Percentiles rank a stretch among this genome's conserved stretches.
Conservation (phyloP, 2,797 vertebrate genomes). For the Pseudochirops corinnae region DNA sequence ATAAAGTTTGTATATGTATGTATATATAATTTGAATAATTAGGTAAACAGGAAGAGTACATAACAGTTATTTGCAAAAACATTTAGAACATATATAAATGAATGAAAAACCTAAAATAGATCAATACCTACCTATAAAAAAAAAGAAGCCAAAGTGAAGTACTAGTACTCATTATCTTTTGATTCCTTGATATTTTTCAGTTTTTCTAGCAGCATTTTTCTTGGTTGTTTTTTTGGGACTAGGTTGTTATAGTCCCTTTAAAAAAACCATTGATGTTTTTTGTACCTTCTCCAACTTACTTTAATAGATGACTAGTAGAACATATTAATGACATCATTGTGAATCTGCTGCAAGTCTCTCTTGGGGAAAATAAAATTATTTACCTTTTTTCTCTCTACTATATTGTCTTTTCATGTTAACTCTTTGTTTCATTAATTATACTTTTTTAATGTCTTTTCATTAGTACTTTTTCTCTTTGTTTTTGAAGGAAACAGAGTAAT, state of each 20-base stretch:
- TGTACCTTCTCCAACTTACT: slow-evolving; percentile 34
- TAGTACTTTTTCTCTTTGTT: slow-evolving; percentile 15
- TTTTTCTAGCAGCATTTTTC: slow-evolving; percentile 26
- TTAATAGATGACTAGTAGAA: slow-evolving; percentile 18
- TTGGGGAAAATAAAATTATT: slow-evolving; percentile 66
- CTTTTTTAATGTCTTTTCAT: slow-evolving; percentile 48
- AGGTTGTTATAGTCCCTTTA: slow-evolving; percentile 4
- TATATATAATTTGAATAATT: not conserved
- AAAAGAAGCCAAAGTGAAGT: slow-evolving; percentile 35
- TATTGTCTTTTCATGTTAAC: slow-evolving; percentile 58
- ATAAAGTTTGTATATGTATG: not conserved
- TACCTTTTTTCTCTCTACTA: slow-evolving; percentile 53
- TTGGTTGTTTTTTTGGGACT: slow-evolving; percentile 28
- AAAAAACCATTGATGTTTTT: slow-evolving; percentile 26
- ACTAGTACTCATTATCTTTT: slow-evolving; percentile 15
- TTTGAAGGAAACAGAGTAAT: not conserved
- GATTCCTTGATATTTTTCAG: slow-evolving; percentile 49
- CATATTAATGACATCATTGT: slow-evolving; percentile 55
- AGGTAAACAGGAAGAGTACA: not conserved
- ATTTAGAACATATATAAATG: slow-evolving; percentile 43
- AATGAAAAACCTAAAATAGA: slow-evolving; percentile 17
- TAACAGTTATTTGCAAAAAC: not conserved
- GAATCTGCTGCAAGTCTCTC: slow-evolving; percentile 59
- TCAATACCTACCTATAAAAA: slow-evolving; percentile 21
- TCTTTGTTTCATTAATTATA: slow-evolving; percentile 35